Conservation (phyloP, 2,797 vertebrate genomes). For the Chelon labrosus region DNA sequence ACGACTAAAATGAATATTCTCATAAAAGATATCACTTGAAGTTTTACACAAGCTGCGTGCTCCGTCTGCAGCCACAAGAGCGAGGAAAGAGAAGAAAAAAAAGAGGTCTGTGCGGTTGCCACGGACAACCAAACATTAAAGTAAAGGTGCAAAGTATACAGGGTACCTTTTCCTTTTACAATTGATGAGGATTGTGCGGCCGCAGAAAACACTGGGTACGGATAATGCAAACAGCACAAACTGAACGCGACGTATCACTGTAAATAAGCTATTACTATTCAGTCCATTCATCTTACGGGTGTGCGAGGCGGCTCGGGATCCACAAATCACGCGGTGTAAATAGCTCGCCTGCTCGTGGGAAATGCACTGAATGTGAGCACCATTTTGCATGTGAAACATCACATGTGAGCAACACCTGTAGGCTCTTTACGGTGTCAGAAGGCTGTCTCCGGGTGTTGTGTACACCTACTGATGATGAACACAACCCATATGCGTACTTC, state of each 20-base stretch:
- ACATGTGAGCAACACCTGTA: constrained; percentile 50
- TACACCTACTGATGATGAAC: constrained; percentile 60
- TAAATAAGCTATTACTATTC: constrained; percentile 44
- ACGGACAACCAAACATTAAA: constrained; percentile 49
- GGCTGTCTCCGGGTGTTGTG: constrained; percentile 53
- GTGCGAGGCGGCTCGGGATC: constrained; percentile 20
- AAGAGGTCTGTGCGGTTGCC: constrained; percentile 25
- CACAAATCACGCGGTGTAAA: constrained; percentile 35
- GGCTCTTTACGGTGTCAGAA: constrained; percentile 40
- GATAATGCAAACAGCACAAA: constrained; percentile 38
- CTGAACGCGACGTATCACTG: constrained; percentile 36
- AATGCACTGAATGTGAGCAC: constrained; percentile 11
- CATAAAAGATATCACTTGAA: neutral
- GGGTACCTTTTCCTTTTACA: neutral
- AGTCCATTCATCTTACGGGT: constrained; percentile 26
- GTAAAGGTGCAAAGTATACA: constrained; percentile 17
- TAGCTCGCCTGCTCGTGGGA: constrained; percentile 41
- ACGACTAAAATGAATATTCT: neutral
- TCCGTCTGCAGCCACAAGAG: constrained; percentile 4
- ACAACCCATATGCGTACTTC: constrained; percentile 59
- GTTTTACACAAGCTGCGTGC: neutral
- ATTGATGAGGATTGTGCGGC: constrained; percentile 21
- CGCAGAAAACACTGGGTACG: constrained; percentile 22
- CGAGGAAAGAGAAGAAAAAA: neutral
- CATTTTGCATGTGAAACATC: constrained; percentile 52